A percentile compares a stretch with the other conserved stretches of the same genome.
Evolutionary conservation across 2,113 vertebrate species (phyloP).

Genomic region (Burhinus oedicnemus): DNA sequence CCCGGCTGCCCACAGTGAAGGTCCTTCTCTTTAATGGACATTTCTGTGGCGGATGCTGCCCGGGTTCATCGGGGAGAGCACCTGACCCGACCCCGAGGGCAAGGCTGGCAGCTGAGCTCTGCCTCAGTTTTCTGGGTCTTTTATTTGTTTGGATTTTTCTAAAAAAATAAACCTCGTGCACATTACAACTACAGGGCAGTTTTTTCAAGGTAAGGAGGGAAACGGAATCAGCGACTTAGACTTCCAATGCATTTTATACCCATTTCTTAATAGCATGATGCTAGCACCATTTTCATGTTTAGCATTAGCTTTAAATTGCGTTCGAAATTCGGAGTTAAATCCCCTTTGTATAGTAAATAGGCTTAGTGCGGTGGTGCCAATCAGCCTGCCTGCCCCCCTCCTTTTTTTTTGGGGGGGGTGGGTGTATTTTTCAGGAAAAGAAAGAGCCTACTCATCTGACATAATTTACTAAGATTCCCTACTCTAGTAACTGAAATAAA

Average conservation of each 20-base stretch:
- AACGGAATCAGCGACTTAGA: not conserved
- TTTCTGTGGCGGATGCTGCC: not conserved
- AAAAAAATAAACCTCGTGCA: accelerated
- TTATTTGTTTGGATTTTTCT: not conserved
- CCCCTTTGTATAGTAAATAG: not conserved
- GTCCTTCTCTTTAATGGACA: not conserved
- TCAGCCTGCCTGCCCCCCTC: not conserved
- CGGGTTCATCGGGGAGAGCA: accelerated
- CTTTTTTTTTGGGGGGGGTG: not conserved
- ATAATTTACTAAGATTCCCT: not conserved
- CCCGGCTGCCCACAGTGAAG: not conserved
- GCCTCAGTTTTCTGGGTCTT: not conserved
- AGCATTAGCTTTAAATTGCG: not conserved
- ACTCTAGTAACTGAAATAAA: not conserved
- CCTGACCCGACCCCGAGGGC: not conserved
- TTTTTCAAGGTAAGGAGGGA: not conserved
- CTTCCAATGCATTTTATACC: not conserved
- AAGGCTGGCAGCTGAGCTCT: not conserved
- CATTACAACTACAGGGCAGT: not conserved
- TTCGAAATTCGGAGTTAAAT: not conserved
- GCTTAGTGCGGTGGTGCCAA: not conserved
- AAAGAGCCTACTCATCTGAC: not conserved
- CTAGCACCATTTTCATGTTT: not conserved
- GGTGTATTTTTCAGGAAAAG: not conserved
- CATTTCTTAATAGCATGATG: not conserved